A percentile compares a stretch with the other conserved stretches of the same genome.
Conservation (phyloP, 2,797 vertebrate species). For the Crypturellus tataupa region DNA sequence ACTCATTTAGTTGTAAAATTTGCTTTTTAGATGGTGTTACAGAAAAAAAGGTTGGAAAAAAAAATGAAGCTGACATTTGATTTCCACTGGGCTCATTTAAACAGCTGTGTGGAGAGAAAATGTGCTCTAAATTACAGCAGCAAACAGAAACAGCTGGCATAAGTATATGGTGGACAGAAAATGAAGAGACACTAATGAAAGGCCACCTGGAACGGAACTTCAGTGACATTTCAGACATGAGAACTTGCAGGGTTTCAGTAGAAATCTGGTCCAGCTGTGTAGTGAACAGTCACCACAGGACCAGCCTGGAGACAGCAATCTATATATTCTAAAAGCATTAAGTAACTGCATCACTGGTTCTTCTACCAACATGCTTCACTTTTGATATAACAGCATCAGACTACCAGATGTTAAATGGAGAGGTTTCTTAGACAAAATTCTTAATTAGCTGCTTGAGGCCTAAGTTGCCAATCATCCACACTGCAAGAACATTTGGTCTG, state of each 20-base stretch:
- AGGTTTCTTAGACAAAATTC: not conserved
- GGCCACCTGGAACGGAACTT: constrained; percentile 41
- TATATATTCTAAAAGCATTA: not conserved
- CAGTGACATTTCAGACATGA: constrained; percentile 5
- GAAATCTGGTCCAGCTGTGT: not conserved
- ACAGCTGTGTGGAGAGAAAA: constrained; percentile 58
- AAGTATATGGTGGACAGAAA: constrained; percentile 57
- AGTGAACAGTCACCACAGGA: not conserved
- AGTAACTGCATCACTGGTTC: not conserved
- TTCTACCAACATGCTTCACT: accelerated
- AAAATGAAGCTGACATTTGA: constrained; percentile 68
- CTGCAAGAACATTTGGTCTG: not conserved
- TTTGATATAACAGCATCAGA: not conserved
- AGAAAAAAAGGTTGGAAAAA: constrained; percentile 55
- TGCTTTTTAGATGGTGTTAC: constrained; percentile 66
- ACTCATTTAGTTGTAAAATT: constrained; percentile 62
- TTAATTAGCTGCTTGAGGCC: not conserved
- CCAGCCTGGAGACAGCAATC: not conserved
- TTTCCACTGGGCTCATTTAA: constrained; percentile 68
- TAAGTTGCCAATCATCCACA: not conserved
- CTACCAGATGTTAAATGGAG: not conserved
- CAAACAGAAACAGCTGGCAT: constrained; percentile 56
- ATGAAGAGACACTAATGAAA: constrained; percentile 51
- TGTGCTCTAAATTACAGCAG: constrained; percentile 68
- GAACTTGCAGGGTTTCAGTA: not conserved